Percentiles rank a stretch among this genome's conserved stretches.
Conservation (phyloP, 1,140 invertebrate species). For the Micrasema minimum region DNA sequence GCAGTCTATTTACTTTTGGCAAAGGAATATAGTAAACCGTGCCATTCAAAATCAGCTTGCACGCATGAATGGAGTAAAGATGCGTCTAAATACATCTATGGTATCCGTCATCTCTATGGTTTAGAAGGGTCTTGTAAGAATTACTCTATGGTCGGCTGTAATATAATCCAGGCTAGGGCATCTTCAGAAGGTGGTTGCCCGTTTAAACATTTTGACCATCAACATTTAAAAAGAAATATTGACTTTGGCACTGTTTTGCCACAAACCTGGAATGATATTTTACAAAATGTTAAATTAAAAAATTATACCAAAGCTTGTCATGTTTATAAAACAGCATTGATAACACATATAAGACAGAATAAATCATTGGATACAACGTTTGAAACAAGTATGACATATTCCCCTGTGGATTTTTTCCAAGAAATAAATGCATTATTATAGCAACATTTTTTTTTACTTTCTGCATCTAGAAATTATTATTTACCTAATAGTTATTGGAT, state of each 20-base stretch:
- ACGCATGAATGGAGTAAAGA: conserved; percentile 73
- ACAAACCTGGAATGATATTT: conserved; percentile 37
- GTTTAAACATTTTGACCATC: conserved; percentile 68
- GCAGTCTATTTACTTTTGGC: conserved; percentile 75
- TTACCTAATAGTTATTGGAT: too few species aligned
- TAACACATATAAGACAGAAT: conserved; percentile 10
- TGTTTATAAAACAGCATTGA: conserved; percentile 43
- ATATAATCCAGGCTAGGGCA: conserved; percentile 65
- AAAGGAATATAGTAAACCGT: conserved; percentile 72
- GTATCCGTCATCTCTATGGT: conserved; percentile 78
- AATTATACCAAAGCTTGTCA: conserved; percentile 40
- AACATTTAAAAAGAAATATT: conserved; percentile 62
- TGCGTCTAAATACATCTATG: conserved; percentile 74
- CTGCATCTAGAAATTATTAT: too few species aligned
- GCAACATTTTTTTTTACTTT: neutral
- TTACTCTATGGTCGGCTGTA: conserved; percentile 70
- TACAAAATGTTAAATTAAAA: conserved; percentile 28
- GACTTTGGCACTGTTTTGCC: conserved; percentile 43
- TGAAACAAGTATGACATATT: neutral
- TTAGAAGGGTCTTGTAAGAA: conserved; percentile 73
- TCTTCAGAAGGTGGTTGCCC: conserved; percentile 72
- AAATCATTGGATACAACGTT: conserved; percentile 5
- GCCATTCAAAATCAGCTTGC: conserved; percentile 65
- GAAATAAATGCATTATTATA: conserved; percentile 40
- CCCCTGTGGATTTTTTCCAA: conserved; percentile 45